Base-by-base conservation (phyloP, 1,140 invertebrate genomes). In the Drosophila bocki region DNA sequence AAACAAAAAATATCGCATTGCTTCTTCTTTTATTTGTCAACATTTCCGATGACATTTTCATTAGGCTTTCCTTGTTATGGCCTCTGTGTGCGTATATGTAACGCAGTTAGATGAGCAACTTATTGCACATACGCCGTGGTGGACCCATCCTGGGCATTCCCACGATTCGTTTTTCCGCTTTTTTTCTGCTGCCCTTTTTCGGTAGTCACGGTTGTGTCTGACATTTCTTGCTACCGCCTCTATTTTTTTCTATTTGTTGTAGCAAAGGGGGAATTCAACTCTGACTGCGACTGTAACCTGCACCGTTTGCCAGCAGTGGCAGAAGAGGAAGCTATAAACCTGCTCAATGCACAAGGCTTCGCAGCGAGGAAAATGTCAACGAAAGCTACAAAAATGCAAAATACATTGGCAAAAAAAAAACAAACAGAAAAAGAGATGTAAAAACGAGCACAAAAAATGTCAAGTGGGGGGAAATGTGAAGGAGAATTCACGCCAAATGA, bases 401-500 rank as follows among this genome's bases (percentile, higher is more conserved):
- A 78, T 45, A 77, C 74, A 77, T 83, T 69, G 75, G 22, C 54
- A 63, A 68, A 76, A 50, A 58, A 80, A 83, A 76, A 64, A 42
- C 59, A 76, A 60, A 63, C 22, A 26, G 19, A 72, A 56, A 58
- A 58, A 47, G 19, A 54, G 51, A 54, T 54, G 51, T 54, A 54
- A 54, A 54, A 35, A 35, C 32, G 3, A 39, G 19, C 7, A 19
- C 13, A 50, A 48, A 29, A 19, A 29, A 29, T n/a, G 13, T 54
- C 2, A n/a, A 26, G 17, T 8, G 8, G 13, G 35, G 35, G 19
- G 7, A 50, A 29, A 69, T 17, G 45, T 32, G 8, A 19, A n/a
- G 71, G 72, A 75, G 80, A 80, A 88, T 88, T 80, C 86, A 70
- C 80, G 61, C 59, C 64, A 82, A 86, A 82, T 84, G 80, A 87